Evolutionary conservation across 2,888 invertebrate species (phyloP), one percentile per base, ranked within the genome.

Genomic region (Dicyrtomina minuta): DNA sequence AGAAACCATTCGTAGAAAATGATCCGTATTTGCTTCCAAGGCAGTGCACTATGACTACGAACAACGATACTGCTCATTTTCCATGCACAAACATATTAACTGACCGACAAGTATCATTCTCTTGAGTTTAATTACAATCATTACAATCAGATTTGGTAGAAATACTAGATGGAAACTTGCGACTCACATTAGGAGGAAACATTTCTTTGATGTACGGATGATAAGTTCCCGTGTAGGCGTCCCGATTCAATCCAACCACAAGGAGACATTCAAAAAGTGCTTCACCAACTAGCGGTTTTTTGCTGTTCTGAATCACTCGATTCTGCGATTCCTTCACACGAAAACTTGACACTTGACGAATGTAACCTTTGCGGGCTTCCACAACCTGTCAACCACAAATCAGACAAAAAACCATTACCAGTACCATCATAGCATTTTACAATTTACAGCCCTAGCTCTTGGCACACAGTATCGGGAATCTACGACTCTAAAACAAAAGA

Each of bases 121-220:
- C 8, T 8, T 33, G 33, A 8, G 33, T 33, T 33, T 33, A 33
- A 33, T 33, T 33, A 33, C 8, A 33, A 33, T 8, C 33, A 33
- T 33, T 33, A 33, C 33, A 33, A 33, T 33, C 33, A 8, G 8
- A 33, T 33, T 33, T 8, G 33, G 8, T 8, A 33, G 33, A 33
- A 33, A 8, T 5, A 33, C 3, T 33, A 33, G 33, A n/a, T 33
- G 33, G 3, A 5, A 8, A 33, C 4, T 33, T 33, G 33, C 8
- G 33, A 83, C 85, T 84, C 79, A 89, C 89, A 83, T 87, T 84
- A 73, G 82, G 82, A 5, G 90, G 90, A 82, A 87, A 90, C 75
- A 88, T 88, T 75, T 85, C 87, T 80, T 89, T 90, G 68, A 90
- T 87, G 80, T 89, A 89, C 2, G 90, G 88, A 56, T 87, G 87